Evolutionary conservation across 2,888 invertebrate species (phyloP), one percentile per base, ranked within the genome.

Genomic region (Leptinotarsa rubiginosa): DNA sequence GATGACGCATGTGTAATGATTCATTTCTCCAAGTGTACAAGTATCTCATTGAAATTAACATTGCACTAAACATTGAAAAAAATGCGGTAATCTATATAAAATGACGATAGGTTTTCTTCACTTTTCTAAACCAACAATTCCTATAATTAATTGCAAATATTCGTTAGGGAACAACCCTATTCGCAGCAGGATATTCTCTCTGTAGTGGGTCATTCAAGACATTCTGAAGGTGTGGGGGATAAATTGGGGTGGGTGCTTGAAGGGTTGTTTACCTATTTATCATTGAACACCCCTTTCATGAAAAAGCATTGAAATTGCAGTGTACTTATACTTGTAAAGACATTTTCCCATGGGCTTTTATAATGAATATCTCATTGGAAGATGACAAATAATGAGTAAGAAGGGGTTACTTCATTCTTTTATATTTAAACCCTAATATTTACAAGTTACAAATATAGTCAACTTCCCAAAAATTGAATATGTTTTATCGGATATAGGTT

Each of bases 311-410:
- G 59, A 62, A 41, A 41, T 62, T 31, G 2, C 5, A 15, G 3
- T 20, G 56, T 56, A 20, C 56, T 20, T 62, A 16, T 31, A 25
- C 31, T n/a, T 54, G 49, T 56, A 13, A 49, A 66, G 66, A 66
- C 31, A 64, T 68, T 70, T 74, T 74, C 71, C 74, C 74, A 70
- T 22, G 68, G 74, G 68, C n/a, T 59, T 10, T 62, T 31, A 65
- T 64, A 71, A 71, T 74, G 74, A 71, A 64, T 74, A 59, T 68
- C 56, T 71, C 10, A 41, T 41, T 71, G 65, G 50, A 70, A 67
- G 65, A 65, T 56, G 65, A 70, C 56, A 65, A 62, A 41, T 65
- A 49, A 56, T 59, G 70, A 25, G 13, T 50, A 50, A 50, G 68
- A 31, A 70, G 56, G 41, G 73, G 64, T 52, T 47, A 7, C 16